A percentile compares a stretch with the other conserved stretches of the same genome.
Evolutionary conservation across 2,113 vertebrate species (phyloP).

Genomic region (Eidolon helvum): DNA sequence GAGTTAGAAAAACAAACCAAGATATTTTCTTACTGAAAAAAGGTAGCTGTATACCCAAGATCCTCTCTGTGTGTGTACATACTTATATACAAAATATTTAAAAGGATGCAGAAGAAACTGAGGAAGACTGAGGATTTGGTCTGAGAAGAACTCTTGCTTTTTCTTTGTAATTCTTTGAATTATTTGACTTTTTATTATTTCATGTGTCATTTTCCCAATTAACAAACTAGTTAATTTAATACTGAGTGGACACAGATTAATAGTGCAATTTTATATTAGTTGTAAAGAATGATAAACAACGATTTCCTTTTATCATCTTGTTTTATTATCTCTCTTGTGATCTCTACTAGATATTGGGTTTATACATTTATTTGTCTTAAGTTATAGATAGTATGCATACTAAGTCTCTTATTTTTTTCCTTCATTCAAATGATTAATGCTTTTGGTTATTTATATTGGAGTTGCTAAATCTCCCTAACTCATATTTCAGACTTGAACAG

Average conservation of each 20-base stretch:
- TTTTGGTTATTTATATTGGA: neutral
- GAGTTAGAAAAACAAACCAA: conserved; percentile 1
- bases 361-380: neutral
- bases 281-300: neutral
- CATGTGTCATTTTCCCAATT: neutral
- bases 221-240: neutral
- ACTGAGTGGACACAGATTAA: neutral
- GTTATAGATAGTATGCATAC: neutral
- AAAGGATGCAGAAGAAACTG: neutral
- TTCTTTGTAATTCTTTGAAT: neutral
- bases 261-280: neutral
- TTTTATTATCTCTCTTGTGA: neutral
- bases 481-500: conserved; percentile 1
- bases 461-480: neutral
- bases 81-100: neutral
- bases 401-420: neutral
- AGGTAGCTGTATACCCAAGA: neutral
- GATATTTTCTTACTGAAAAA: neutral
- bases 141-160: neutral
- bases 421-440: neutral
- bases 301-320: neutral
- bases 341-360: neutral
- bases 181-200: neutral
- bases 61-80: neutral
- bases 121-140: neutral